Evolutionary conservation across 2,797 vertebrate genomes (phyloP).

Genomic region (Arnoldichthys spilopterus): DNA sequence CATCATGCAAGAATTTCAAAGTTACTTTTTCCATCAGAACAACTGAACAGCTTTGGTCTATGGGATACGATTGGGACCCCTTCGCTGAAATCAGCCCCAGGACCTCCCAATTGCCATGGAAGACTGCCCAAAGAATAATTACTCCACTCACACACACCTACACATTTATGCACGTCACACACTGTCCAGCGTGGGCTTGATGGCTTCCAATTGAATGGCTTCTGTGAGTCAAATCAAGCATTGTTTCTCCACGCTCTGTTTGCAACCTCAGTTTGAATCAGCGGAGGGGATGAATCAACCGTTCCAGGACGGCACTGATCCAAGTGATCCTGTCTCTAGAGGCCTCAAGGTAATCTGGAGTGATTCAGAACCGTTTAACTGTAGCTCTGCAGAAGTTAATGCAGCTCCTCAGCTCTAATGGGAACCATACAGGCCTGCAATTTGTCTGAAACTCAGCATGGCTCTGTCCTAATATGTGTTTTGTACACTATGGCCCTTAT

Average conservation of each 20-base stretch:
- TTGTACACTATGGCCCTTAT: neutral
- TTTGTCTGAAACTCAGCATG: neutral
- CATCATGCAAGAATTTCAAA: slow-evolving; percentile 3
- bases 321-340: slow-evolving; percentile 64
- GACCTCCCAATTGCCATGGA: slow-evolving; percentile 18
- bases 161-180: neutral
- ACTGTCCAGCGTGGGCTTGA: neutral
- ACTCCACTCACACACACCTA: slow-evolving; percentile 30
- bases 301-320: slow-evolving; percentile 61
- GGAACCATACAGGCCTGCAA: slow-evolving; percentile 65
- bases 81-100: slow-evolving; percentile 41
- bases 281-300: slow-evolving; percentile 64
- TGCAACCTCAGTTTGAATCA: slow-evolving; percentile 66
- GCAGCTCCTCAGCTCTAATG: slow-evolving; percentile 65
- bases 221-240: slow-evolving; percentile 24
- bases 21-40: neutral
- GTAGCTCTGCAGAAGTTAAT: slow-evolving; percentile 70
- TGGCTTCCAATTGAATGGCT: slow-evolving; percentile 29
- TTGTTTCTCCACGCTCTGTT: slow-evolving; percentile 25
- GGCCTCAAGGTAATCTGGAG: slow-evolving; percentile 65
- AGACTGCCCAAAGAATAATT: slow-evolving; percentile 42
- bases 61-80: slow-evolving; percentile 5
- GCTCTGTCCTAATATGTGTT: neutral
- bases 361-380: slow-evolving; percentile 66
- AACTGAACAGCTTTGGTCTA: neutral